Evolutionary conservation across 2,888 invertebrate genomes (phyloP).

Genomic region (Dorcus hopei): DNA sequence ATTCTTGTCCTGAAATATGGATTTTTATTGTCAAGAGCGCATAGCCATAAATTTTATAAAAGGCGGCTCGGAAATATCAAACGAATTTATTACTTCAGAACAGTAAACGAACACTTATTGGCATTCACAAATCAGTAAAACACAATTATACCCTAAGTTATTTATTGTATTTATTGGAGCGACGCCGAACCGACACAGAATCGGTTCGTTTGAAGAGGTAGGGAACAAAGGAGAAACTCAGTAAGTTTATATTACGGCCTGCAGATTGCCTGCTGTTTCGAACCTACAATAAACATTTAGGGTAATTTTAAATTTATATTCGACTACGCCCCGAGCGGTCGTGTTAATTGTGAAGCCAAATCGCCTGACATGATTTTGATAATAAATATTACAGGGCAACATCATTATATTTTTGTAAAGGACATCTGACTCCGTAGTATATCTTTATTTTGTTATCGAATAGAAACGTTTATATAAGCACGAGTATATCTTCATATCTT

Average conservation of each 20-base stretch:
- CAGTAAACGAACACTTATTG: constrained; percentile 37
- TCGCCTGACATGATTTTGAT: too few species aligned
- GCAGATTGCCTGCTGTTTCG: constrained; percentile 4
- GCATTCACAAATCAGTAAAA: constrained; percentile 41
- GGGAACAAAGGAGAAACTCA: constrained; percentile 32
- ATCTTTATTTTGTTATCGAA: too few species aligned
- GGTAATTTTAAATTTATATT: background rate
- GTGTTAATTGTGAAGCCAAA: too few species aligned
- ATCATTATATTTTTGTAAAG: too few species aligned
- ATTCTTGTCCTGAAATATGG: constrained; percentile 39
- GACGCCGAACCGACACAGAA: constrained; percentile 27
- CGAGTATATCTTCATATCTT: too few species aligned
- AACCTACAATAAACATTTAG: constrained; percentile 4
- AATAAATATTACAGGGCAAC: too few species aligned
- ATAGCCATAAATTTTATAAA: constrained; percentile 42
- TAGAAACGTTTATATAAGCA: too few species aligned
- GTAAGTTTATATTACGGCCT: constrained; percentile 23
- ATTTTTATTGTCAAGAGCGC: constrained; percentile 40
- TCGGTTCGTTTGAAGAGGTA: constrained; percentile 38
- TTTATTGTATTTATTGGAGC: constrained; percentile 37
- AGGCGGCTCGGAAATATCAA: constrained; percentile 37
- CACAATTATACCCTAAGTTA: constrained; percentile 39
- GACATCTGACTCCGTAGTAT: too few species aligned
- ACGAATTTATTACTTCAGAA: constrained; percentile 35
- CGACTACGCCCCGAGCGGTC: too few species aligned